Base-by-base conservation (phyloP, 2,113 vertebrate genomes). In the Regulus satrapa region DNA sequence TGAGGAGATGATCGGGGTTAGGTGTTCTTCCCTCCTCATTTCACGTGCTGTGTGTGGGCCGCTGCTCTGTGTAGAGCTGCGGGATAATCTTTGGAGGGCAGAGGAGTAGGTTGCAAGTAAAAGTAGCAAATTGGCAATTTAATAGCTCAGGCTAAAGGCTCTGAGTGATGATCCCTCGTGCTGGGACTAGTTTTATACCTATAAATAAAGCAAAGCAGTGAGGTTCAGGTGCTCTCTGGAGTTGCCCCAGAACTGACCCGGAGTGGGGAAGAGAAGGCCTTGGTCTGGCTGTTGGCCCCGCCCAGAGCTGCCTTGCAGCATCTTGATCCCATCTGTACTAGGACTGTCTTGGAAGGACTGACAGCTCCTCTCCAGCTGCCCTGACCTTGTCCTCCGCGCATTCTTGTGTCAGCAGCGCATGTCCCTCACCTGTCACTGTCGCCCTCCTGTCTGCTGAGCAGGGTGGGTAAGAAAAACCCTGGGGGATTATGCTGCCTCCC, bases 351-450 rank as follows among this genome's bases (percentile, higher is more conserved):
- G 38, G 31, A 59, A 66, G 26, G 31, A 41, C 72, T 78, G 87
- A 15, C 5, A 28, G 58, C 16, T 2, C 58, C 82, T 12, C 41
- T 58, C 19, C 12, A 8, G 26, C 84, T 59, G 74, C 82, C 49
- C 56, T 55, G 89, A 59, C 74, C 72, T 68, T 45, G 55, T 71
- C 78, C 34, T 66, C 40, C 13, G 9, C 4, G 1, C 56, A 38
- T 85, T 79, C 78, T 12, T 38, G 51, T 69, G 84, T 34, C 74
- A 55, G 83, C 29, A 11, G 41, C 2, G 1, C 3, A 1, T 8
- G 6, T 67, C 73, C 73, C 63, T 91, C 97, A 97, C 89, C 97
- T 98, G 97, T 91, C 34, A 26, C 97, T 96, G 95, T 96, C 87
- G 2, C 58, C 40, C 75, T 91, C 59, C 32, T 6, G 18, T 67